These are phyloP conservation scores for Heterotilapia buettikoferi DNA, from an alignment of 2,113 vertebrate species.

Conservation along the genomic window DNA sequence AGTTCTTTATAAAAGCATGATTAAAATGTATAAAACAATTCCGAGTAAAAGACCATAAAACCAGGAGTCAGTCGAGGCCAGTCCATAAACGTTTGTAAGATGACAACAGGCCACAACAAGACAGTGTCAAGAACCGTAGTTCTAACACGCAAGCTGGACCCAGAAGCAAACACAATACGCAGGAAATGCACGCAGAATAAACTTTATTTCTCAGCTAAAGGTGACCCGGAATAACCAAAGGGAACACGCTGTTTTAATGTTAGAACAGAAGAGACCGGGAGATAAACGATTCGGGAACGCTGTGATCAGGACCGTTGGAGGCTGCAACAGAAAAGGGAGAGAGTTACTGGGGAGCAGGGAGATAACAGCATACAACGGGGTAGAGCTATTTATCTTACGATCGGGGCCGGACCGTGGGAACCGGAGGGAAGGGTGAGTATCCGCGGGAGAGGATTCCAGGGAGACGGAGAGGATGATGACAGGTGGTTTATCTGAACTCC, in stretches of 20 bases:
- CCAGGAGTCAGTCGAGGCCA: too few relatives aligned
- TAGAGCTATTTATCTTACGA: background rate
- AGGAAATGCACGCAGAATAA: too few relatives aligned
- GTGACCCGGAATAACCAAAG: background rate
- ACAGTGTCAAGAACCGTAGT: background rate
- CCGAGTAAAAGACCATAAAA: too few relatives aligned
- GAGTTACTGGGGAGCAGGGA: too few relatives aligned
- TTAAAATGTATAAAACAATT: too few relatives aligned
- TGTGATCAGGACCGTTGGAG: background rate
- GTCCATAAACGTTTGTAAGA: too few relatives aligned
- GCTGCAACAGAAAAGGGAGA: background rate
- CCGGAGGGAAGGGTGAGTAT: background rate
- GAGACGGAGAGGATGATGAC: too few relatives aligned
- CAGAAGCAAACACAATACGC: too few relatives aligned
- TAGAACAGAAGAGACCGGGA: background rate
- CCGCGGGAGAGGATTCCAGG: too few relatives aligned
- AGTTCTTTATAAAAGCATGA: too few relatives aligned
- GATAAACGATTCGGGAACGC: fast-evolving
- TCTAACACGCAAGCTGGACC: background rate
- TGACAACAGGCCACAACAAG: too few relatives aligned
- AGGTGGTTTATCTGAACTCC: too few relatives aligned
- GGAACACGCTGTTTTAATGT: background rate
- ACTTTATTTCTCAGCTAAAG: background rate
- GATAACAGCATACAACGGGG: background rate
- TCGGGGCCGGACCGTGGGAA: background rate